These are phyloP conservation scores for Drosophila sp. DNA, from an alignment of 1,140 invertebrate species.

Conservation along the genomic window DNA sequence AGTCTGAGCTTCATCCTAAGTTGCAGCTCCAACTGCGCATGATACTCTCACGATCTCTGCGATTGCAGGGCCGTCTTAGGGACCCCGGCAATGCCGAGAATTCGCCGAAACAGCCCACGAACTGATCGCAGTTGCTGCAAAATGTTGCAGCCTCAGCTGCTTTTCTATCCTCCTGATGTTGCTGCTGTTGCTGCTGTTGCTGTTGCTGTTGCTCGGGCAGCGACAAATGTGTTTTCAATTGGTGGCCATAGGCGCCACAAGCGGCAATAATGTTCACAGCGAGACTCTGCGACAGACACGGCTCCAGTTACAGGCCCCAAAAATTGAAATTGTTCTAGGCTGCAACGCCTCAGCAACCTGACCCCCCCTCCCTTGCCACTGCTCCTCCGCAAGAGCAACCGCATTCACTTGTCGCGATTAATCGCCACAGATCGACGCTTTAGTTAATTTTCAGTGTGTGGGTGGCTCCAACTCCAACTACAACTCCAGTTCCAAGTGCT, in stretches of 20 bases:
- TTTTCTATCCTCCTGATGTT: not conserved
- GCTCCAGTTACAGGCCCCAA: slow-evolving; percentile 31
- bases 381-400: not conserved
- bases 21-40: slow-evolving; percentile 2
- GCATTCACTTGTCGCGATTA: slow-evolving; percentile 75
- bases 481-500: not conserved
- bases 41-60: slow-evolving; percentile 57
- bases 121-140: slow-evolving; percentile 47
- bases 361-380: not conserved
- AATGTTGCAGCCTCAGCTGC: not conserved
- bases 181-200: slow-evolving; percentile 55
- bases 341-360: slow-evolving; percentile 16
- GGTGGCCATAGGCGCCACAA: slow-evolving; percentile 64
- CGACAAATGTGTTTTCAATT: slow-evolving; percentile 83
- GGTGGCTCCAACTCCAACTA: slow-evolving; percentile 45
- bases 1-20: slow-evolving; percentile 7
- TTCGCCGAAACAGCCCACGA: slow-evolving; percentile 80
- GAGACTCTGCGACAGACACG: not conserved
- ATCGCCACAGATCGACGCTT: slow-evolving; percentile 76
- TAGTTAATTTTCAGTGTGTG: slow-evolving; percentile 76
- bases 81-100: slow-evolving; percentile 62
- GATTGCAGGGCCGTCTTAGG: slow-evolving; percentile 22
- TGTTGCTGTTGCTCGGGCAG: slow-evolving; percentile 42
- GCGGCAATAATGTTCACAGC: slow-evolving; percentile 59
- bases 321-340: slow-evolving; percentile 68